Evolutionary conservation across 1,140 invertebrate species (phyloP).

Genomic region (Geopemphigus sp.): DNA sequence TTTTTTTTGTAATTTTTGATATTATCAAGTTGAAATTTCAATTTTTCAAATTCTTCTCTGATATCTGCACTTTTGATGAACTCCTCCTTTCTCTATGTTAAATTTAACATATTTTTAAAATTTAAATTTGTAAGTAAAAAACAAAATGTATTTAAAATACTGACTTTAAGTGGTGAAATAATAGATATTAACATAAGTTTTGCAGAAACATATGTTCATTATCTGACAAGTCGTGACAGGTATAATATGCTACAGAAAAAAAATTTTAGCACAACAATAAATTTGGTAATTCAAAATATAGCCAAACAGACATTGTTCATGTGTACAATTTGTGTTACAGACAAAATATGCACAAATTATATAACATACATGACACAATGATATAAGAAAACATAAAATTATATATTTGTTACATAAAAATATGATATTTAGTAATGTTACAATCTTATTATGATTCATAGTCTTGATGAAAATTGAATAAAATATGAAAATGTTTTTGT

Average conservation of each 20-base stretch:
- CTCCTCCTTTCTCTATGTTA: constrained; percentile 16
- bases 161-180: constrained; percentile 51
- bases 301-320: too few species aligned
- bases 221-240: not conserved
- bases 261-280: too few species aligned
- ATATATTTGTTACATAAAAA: too few species aligned
- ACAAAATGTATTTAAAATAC: not conserved
- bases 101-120: not conserved
- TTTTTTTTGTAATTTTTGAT: constrained; percentile 26
- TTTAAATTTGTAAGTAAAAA: not conserved
- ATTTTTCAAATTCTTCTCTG: constrained; percentile 28
- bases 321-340: too few species aligned
- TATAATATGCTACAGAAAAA: constrained; percentile 3
- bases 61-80: not conserved
- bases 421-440: too few species aligned
- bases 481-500: too few species aligned
- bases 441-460: too few species aligned
- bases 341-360: too few species aligned
- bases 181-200: constrained; percentile 52
- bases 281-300: too few species aligned
- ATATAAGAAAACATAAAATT: too few species aligned
- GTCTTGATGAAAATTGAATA: too few species aligned
- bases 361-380: too few species aligned
- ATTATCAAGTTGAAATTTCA: not conserved
- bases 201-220: constrained; percentile 45